phyloP scores from a whole-genome alignment of 2,888 invertebrate genomes.

The Rhingia campestris region DNA sequence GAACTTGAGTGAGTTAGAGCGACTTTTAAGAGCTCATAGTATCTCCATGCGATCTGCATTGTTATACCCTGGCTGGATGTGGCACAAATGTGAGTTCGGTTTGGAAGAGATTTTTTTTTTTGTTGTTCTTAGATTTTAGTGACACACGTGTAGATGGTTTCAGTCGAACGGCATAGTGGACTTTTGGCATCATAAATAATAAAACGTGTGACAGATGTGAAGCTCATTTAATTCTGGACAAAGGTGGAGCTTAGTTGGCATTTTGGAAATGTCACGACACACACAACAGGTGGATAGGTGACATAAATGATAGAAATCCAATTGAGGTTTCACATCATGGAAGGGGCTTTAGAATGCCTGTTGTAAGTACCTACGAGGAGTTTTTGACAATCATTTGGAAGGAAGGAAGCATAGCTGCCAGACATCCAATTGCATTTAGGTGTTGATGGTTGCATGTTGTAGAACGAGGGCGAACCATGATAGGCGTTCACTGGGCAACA shows the following conservation, averaged over 20 bases:
- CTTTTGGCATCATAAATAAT: constrained; percentile 23
- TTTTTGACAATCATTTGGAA: no score
- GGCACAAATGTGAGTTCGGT: constrained; percentile 29
- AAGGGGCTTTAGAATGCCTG: no score
- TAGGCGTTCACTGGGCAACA: no score
- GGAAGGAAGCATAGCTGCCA: no score
- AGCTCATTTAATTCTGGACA: not conserved
- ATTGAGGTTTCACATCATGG: no score
- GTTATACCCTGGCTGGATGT: constrained; percentile 30
- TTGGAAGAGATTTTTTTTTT: constrained; percentile 35
- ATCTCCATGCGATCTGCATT: constrained; percentile 46
- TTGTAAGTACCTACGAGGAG: no score
- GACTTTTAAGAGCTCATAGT: constrained; percentile 42
- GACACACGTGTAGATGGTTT: constrained; percentile 32
- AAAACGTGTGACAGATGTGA: constrained; percentile 1
- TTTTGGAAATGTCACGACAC: constrained; percentile 7
- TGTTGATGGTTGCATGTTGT: no score
- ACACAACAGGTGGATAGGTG: not conserved
- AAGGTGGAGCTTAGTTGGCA: not conserved
- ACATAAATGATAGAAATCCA: no score
- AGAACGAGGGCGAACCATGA: no score
- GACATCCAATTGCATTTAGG: no score
- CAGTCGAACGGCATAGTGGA: constrained; percentile 1
- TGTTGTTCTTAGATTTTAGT: constrained; percentile 28
- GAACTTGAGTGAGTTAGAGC: constrained; percentile 66